These are phyloP conservation scores for Heterohyrax brucei DNA, from an alignment of 2,797 vertebrate species.

Conservation along the genomic window DNA sequence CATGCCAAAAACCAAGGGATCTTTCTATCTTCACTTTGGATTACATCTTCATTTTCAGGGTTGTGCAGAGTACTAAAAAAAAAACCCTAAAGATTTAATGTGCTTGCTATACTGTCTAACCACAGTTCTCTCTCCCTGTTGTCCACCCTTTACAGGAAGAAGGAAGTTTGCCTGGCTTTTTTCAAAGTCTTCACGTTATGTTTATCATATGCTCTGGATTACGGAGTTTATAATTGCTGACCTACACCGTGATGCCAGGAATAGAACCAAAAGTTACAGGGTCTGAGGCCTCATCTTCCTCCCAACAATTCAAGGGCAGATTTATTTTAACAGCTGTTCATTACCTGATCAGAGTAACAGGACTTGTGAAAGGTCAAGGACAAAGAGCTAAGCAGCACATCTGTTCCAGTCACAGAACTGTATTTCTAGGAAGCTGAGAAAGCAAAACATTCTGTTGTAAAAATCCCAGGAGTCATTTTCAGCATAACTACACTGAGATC, in stretches of 20 bases:
- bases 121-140: neutral
- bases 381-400: conserved; percentile 69
- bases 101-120: neutral
- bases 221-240: conserved; percentile 66
- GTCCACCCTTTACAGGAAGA: neutral
- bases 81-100: conserved; percentile 2
- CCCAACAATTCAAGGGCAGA: conserved; percentile 48
- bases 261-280: conserved; percentile 34
- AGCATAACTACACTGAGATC: conserved; percentile 52
- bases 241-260: conserved; percentile 52
- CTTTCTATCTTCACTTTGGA: neutral
- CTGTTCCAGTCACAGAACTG: conserved; percentile 71
- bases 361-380: conserved; percentile 80
- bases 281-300: conserved; percentile 46
- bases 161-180: neutral
- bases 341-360: conserved; percentile 79
- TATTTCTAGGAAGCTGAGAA: conserved; percentile 76
- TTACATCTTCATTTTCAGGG: neutral
- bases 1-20: conserved; percentile 54
- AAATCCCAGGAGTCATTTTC: conserved; percentile 35
- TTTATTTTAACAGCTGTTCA: conserved; percentile 78
- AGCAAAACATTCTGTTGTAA: conserved; percentile 70
- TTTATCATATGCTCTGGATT: neutral
- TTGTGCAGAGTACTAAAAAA: conserved; percentile 25
- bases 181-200: neutral